Conservation (phyloP, 2,888 invertebrate species). For the Orgyia antiqua region DNA sequence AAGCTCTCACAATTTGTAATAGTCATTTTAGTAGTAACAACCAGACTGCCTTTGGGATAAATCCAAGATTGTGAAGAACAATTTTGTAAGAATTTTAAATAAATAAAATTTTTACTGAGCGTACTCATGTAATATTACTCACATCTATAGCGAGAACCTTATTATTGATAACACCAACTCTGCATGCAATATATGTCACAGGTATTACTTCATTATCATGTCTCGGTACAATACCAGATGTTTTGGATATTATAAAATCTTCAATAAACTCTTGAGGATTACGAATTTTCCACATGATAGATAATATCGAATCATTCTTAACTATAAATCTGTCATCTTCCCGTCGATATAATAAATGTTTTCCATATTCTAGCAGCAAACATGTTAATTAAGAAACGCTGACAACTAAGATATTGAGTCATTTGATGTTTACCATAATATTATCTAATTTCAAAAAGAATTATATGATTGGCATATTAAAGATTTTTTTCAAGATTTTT, state of each 20-base stretch:
- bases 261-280: constrained; percentile 55
- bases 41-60: too few relatives aligned
- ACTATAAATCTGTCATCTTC: constrained; percentile 69
- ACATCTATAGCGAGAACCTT: constrained; percentile 65
- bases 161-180: constrained; percentile 53
- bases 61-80: too few relatives aligned
- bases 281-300: constrained; percentile 75
- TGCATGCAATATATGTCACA: constrained; percentile 68
- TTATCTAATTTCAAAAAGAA: too few relatives aligned
- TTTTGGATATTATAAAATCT: constrained; percentile 65
- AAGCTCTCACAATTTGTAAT: too few relatives aligned
- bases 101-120: too few relatives aligned
- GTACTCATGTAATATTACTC: too few relatives aligned
- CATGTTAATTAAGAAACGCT: too few relatives aligned
- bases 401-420: not conserved
- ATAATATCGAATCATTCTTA: constrained; percentile 75
- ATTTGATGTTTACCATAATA: too few relatives aligned
- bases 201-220: constrained; percentile 66
- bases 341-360: constrained; percentile 68
- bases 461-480: too few relatives aligned
- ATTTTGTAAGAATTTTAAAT: too few relatives aligned
- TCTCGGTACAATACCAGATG: constrained; percentile 58
- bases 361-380: constrained; percentile 64
- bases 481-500: too few relatives aligned
- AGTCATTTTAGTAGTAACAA: too few relatives aligned